Base-by-base conservation (phyloP, 1,140 invertebrate genomes). In the Limonius californicus region DNA sequence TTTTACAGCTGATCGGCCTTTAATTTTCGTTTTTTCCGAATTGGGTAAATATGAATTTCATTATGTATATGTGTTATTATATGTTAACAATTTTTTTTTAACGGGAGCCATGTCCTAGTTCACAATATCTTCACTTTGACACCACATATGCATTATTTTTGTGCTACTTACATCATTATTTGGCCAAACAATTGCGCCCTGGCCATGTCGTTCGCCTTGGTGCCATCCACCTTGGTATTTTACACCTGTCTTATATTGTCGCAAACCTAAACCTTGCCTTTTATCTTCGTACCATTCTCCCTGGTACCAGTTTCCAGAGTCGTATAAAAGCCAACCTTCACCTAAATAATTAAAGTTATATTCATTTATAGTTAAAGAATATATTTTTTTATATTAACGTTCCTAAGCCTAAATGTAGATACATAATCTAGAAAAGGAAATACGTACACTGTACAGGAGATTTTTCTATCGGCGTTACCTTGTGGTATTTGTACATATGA, bases 141-240 rank as follows among this genome's bases (percentile, higher is more conserved):
- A n/a, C n/a, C n/a, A n/a, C n/a, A n/a, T n/a, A n/a, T 45, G 12
- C 42, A 45, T 14, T 54, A 19, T 54, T 54, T 20, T 14, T 54
- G 20, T 23, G 2, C 16, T 62, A 73, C 76, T 76, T 73, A 83
- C 82, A 71, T 84, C 82, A 59, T 78, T 76, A 68, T 83, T 83
- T 30, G 74, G 71, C 78, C 79, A 82, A 61, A 80, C 74, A 80
- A 84, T 82, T 12, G 78, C 76, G 60, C 84, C 84, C 65, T 77
- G 70, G 12, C 84, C 83, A 62, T 82, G 68, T 59, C 76, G 76
- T 32, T 72, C 70, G 43, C 81, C 79, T 35, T 74, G 62, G 6
- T 74, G 66, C 82, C 82, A 85, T 8, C 77, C 68, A n/a, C 84
- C 84, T 67, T 79, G 72, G 59, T 84, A 85, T 4, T 74, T 80